Evolutionary conservation across 2,888 invertebrate species (phyloP), one percentile per base, ranked within the genome.

Genomic region (Caenorhabditis japonica): DNA sequence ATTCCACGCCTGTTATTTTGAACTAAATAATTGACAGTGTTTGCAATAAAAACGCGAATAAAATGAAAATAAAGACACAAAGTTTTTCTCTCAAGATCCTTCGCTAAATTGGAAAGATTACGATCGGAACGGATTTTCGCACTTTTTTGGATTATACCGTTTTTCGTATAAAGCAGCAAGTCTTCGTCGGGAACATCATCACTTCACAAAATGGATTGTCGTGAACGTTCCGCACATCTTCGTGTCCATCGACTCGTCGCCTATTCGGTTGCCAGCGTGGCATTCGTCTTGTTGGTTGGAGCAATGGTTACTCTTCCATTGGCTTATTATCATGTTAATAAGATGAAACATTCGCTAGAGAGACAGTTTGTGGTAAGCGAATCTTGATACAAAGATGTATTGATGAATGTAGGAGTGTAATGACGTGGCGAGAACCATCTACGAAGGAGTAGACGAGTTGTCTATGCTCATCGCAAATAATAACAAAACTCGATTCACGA

Each of bases 221-320:
- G 33, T 13, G 55, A 64, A 49, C 49, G 55, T 55, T 55, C 62
- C 19, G 33, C 55, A 21, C 75, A 71, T 27, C 56, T 75, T 21
- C 66, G 60, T 43, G 58, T 66, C 46, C 71, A 76, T 34, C 59
- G 76, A n/a, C 30, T 70, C 5, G 47, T 76, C 25, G 60, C 76
- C 17, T 73, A 70, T 33, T 59, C 76, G 4, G 70, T 73, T 7
- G 68, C 70, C n/a, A 33, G 46, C 30, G 47, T 73, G 36, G 59
- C 73, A 10, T 52, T 70, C 13, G 41, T 70, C n/a, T 34, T 60
- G 17, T 17, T 58, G 21, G n/a, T 60, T 27, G 64, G 62, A 41
- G 70, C 76, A 12, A 60, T 60, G 21, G 47, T 76, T 4, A 72
- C 73, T 17, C 73, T 76, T 41, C 73, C 76, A 25, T 38, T 76